Evolutionary conservation across 30 jellyfish, hydroid and myxozoan species (phyloP).

Genomic region (Hydractinia echinata): DNA sequence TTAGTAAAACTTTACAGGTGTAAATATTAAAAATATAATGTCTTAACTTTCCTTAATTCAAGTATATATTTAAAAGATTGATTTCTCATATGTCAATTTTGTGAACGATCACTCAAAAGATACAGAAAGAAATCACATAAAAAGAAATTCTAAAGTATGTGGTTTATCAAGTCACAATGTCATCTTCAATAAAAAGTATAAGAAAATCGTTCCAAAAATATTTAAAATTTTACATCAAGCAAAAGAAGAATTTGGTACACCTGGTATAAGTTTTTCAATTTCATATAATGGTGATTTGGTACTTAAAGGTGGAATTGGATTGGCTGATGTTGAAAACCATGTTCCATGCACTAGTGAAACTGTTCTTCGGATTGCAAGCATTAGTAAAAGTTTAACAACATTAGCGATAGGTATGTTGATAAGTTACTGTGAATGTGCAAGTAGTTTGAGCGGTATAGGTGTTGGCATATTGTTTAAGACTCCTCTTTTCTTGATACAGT

Average conservation of each 20-base stretch:
- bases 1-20: too few species aligned
- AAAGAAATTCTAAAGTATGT: too few species aligned
- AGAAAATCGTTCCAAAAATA: not conserved
- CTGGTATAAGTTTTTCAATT: constrained; percentile 57
- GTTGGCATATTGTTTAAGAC: not conserved
- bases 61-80: too few species aligned
- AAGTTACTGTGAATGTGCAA: not conserved
- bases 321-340: constrained; percentile 67
- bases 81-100: too few species aligned
- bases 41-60: too few species aligned
- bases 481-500: too few species aligned
- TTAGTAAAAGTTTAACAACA: constrained; percentile 64
- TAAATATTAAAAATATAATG: too few species aligned
- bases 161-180: not conserved
- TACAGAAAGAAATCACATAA: too few species aligned
- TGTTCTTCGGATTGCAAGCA: constrained; percentile 66
- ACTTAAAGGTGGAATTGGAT: constrained; percentile 42
- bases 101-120: too few species aligned
- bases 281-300: constrained; percentile 49
- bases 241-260: constrained; percentile 54
- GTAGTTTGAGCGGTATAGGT: not conserved
- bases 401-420: constrained; percentile 48
- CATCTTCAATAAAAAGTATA: not conserved
- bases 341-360: constrained; percentile 25
- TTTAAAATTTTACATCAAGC: constrained; percentile 23